These are phyloP conservation scores for Zaprionus africanus DNA, from an alignment of 1,140 invertebrate species.

Conservation along the genomic window DNA sequence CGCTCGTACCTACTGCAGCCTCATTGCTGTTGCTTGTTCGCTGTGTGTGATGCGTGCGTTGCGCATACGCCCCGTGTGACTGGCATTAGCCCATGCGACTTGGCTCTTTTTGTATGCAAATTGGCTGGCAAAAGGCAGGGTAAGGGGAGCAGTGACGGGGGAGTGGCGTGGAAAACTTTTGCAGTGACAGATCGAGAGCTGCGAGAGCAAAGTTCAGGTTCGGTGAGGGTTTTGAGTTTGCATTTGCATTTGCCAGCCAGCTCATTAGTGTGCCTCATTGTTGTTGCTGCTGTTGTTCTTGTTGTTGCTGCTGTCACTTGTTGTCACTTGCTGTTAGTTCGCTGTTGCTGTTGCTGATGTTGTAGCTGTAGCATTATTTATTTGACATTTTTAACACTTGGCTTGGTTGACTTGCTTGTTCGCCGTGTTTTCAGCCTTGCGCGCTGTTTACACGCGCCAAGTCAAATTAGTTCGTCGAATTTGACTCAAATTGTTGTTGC, in stretches of 20 bases:
- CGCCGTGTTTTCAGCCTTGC: slow-evolving; percentile 45
- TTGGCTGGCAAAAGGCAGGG: slow-evolving; percentile 17
- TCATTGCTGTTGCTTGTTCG: neutral
- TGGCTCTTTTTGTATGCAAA: slow-evolving; percentile 69
- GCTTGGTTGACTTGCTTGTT: slow-evolving; percentile 45
- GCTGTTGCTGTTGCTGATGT: slow-evolving; percentile 4
- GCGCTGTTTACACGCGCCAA: slow-evolving; percentile 27
- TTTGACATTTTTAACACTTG: slow-evolving; percentile 74
- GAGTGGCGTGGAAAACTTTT: slow-evolving; percentile 28
- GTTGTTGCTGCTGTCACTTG: slow-evolving; percentile 48
- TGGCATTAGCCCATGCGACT: slow-evolving; percentile 41
- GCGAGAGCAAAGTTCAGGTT: slow-evolving; percentile 34
- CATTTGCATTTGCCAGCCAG: slow-evolving; percentile 56
- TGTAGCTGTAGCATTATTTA: slow-evolving; percentile 67
- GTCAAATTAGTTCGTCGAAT: slow-evolving; percentile 67
- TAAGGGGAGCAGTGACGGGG: neutral
- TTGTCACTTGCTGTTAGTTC: slow-evolving; percentile 45
- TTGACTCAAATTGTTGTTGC: slow-evolving; percentile 43
- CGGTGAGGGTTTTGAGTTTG: slow-evolving; percentile 33
- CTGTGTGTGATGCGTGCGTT: slow-evolving; percentile 26
- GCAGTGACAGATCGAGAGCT: slow-evolving; percentile 47
- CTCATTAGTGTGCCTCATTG: slow-evolving; percentile 70
- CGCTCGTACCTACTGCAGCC: neutral
- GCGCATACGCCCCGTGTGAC: slow-evolving; percentile 65
- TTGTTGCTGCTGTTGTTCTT: slow-evolving; percentile 41